Evolutionary conservation across 2,113 vertebrate species (phyloP), one percentile per base, ranked within the genome.

Genomic region (Protomyctophum bolini): DNA sequence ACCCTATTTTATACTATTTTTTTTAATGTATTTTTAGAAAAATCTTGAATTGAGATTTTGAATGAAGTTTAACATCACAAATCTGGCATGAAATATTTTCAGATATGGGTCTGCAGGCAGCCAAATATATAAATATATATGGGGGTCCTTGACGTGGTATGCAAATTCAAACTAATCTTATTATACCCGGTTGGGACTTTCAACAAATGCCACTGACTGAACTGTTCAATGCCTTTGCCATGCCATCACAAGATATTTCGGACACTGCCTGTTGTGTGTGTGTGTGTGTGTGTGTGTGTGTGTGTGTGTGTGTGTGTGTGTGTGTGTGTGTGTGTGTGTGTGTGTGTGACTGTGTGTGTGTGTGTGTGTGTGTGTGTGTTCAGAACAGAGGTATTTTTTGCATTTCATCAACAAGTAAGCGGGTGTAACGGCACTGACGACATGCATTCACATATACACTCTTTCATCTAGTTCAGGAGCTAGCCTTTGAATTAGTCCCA

Each of bases 401-500:
- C 49, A 64, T 70, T 73, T 29, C 66, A 60, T 51, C 58, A 66
- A 75, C 58, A 63, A 72, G 78, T 68, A 73, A 57, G 55, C 84
- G 69, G 73, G 73, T 83, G 75, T 61, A 76, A 69, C 61, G 9
- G 69, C 10, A 63, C 61, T 73, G 10, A 57, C 56, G 69, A 82
- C 76, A 63, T 68, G 33, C 10, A 70, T 81, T 87, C 75, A 79
- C 77, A 81, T 65, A 74, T 65, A 74, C 73, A 76, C 83, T 83
- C 80, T 86, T 77, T 77, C 77, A 79, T 88, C 81, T 85, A 2
- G 14, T 75, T 79, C 75, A 15, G 78, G 58, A 65, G 83, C 65
- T 63, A 58, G 68, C 56, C 61, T 87, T 75, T 82, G 75, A 87
- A 83, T 89, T 78, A 86, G 68, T 41, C 73, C 70, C 62, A 0